Evolutionary conservation across 2,888 invertebrate genomes (phyloP).

Genomic region (Tinea pellionella): DNA sequence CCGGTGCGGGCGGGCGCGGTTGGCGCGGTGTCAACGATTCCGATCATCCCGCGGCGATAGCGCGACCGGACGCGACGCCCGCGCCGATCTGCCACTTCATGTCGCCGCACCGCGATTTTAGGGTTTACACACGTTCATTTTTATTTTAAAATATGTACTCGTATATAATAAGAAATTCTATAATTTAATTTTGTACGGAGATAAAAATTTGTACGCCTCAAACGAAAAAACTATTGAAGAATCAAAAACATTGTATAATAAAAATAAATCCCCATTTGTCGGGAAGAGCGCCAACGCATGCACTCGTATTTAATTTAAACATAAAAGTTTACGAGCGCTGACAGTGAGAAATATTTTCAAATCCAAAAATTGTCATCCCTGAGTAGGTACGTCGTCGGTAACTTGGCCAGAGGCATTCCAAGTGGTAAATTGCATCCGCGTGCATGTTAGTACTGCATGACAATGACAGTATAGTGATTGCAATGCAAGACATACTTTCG

Average conservation of each 20-base stretch:
- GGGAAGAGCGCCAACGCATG: too few species aligned
- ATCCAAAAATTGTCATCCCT: not conserved
- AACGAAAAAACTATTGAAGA: too few species aligned
- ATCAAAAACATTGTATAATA: too few species aligned
- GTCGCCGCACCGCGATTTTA: slow-evolving; percentile 15
- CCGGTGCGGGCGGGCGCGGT: slow-evolving; percentile 29
- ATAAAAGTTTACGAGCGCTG: too few species aligned
- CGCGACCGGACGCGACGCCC: slow-evolving; percentile 41
- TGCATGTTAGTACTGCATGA: not conserved
- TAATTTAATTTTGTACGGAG: too few species aligned
- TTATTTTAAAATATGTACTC: not conserved
- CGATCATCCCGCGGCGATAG: slow-evolving; percentile 55
- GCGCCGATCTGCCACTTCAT: slow-evolving; percentile 36
- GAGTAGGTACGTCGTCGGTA: not conserved
- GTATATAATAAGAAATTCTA: too few species aligned
- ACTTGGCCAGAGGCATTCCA: not conserved
- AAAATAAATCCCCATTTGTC: too few species aligned
- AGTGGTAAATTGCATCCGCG: slow-evolving; percentile 1
- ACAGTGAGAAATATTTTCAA: too few species aligned
- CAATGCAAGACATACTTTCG: not conserved
- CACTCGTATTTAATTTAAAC: too few species aligned
- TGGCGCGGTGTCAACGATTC: slow-evolving; percentile 65
- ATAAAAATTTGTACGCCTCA: too few species aligned
- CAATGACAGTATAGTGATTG: not conserved
- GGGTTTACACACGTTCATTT: slow-evolving; percentile 17